Evolutionary conservation across 2,888 invertebrate species (phyloP), one percentile per base, ranked within the genome.

Genomic region (Troglohyphantes excavatus): DNA sequence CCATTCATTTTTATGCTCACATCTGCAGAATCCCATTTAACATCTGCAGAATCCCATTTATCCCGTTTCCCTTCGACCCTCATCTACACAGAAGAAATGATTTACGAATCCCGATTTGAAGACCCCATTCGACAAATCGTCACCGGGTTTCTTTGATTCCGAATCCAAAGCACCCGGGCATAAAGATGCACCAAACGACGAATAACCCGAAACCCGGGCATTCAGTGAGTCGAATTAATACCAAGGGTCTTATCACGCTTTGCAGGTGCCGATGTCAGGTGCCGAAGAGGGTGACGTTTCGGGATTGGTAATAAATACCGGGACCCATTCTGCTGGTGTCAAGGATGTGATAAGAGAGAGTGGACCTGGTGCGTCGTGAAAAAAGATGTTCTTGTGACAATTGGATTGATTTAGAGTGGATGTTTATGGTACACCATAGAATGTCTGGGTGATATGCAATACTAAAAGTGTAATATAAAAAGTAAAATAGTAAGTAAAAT

Each of bases 91-190:
- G 53, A 17, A 53, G 53, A n/a, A 53, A 53, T 53, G 53, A 53
- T 53, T 53, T 53, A 53, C 17, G 53, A 53, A 13, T 53, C 17
- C n/a, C 13, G n/a, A 53, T 13, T 53, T 13, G 6, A 5, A 17
- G 53, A 53, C 33, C 53, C 46, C 13, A 53, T 53, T 53, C 53
- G 53, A 53, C 53, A n/a, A 53, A 53, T 53, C 53, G 53, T 53
- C 53, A 1, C 53, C 53, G 5, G 53, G 53, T 13, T 53, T 53
- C n/a, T 5, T 53, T 53, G 13, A n/a, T n/a, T 53, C 53, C 53
- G 53, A 9, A 53, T 53, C n/a, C n/a, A n/a, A n/a, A n/a, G 17
- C 53, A 53, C 53, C n/a, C 53, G 53, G 53, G 53, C 53, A 53
- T 53, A 53, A 53, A 3, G 39, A 39, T 39, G 39, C 39, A 2